These are phyloP conservation scores for Austrolebias charrua DNA, from an alignment of 2,797 vertebrate genomes.

Conservation along the genomic window DNA sequence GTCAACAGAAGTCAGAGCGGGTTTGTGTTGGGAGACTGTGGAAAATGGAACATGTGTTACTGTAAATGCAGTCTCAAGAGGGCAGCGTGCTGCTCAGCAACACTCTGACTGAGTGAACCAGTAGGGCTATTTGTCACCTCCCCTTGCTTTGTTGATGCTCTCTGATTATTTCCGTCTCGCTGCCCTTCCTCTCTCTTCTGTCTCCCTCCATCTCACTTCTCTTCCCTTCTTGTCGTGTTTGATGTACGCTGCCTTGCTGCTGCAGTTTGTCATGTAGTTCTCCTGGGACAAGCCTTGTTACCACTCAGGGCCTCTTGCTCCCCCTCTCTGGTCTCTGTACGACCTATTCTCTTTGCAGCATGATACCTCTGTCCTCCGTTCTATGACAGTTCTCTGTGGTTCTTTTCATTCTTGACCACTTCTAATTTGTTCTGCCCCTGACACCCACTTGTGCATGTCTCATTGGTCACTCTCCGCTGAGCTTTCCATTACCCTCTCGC, in stretches of 20 bases:
- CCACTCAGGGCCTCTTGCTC: slow-evolving; percentile 13
- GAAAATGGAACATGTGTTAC: slow-evolving; percentile 34
- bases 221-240: slow-evolving; percentile 12
- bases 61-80: slow-evolving; percentile 27
- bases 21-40: slow-evolving; percentile 18
- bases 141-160: slow-evolving; percentile 36
- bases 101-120: slow-evolving; percentile 36
- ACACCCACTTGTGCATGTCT: slow-evolving; percentile 50
- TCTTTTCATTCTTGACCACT: slow-evolving; percentile 36
- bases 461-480: slow-evolving; percentile 65
- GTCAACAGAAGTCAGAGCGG: neutral
- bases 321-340: slow-evolving; percentile 7
- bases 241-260: slow-evolving; percentile 17
- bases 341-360: slow-evolving; percentile 36
- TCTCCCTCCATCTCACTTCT: slow-evolving; percentile 10
- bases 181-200: neutral
- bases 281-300: slow-evolving; percentile 35
- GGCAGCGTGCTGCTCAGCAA: slow-evolving; percentile 31
- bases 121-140: slow-evolving; percentile 29
- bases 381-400: slow-evolving; percentile 41
- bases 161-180: slow-evolving; percentile 37
- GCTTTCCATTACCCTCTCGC: slow-evolving; percentile 57
- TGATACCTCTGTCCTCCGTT: slow-evolving; percentile 44
- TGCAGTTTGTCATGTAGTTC: slow-evolving; percentile 48
- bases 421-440: slow-evolving; percentile 64